phyloP scores from a whole-genome alignment of 2,888 invertebrate genomes.

The Melieria crassipennis region DNA sequence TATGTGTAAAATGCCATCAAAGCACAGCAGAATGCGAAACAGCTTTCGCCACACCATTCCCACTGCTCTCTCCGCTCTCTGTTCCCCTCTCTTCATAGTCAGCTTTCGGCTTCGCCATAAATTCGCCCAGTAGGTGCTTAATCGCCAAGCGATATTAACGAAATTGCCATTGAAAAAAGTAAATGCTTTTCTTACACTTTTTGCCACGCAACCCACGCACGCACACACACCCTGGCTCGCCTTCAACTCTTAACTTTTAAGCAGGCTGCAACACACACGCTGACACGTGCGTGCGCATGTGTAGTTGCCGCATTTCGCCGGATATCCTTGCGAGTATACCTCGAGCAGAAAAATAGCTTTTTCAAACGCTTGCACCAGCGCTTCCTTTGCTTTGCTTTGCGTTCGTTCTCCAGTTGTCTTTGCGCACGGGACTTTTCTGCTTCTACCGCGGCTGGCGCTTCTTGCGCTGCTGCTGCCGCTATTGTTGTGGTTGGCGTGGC shows the following conservation, averaged over 20 bases:
- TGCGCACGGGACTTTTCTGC: neutral
- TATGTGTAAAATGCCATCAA: conserved; percentile 6
- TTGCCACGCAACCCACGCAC: neutral
- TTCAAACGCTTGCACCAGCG: neutral
- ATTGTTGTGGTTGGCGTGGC: neutral
- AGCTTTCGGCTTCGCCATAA: no score
- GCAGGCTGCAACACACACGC: neutral
- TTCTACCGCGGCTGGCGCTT: neutral
- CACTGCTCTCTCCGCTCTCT: no score
- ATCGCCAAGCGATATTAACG: neutral
- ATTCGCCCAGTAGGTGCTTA: neutral
- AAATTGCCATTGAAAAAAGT: neutral
- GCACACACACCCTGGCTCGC: neutral
- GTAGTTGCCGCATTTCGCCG: neutral
- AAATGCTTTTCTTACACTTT: neutral
- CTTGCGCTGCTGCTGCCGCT: neutral
- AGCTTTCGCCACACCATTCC: no score
- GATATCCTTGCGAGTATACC: conserved; percentile 9
- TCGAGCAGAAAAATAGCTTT: conserved; percentile 11
- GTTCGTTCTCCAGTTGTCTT: neutral
- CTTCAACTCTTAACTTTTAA: neutral
- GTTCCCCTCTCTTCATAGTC: no score
- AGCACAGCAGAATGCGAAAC: no score
- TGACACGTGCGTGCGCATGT: neutral
- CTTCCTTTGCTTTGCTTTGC: neutral